Base-by-base conservation (phyloP, 2,113 vertebrate genomes). In the Mirounga angustirostris region DNA sequence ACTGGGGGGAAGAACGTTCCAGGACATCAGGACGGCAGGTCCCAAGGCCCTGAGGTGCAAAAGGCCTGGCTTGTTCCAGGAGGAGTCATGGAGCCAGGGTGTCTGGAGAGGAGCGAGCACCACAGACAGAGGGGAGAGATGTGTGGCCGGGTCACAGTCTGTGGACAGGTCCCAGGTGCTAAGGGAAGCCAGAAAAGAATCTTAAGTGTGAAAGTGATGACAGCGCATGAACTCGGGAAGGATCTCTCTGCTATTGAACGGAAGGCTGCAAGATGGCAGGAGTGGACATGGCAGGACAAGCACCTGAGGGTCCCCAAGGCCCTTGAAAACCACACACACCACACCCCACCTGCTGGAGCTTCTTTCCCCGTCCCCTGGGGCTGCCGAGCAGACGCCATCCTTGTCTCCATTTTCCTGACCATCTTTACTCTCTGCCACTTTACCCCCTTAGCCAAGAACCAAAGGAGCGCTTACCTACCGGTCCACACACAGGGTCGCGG, bases 261-360 rank as follows among this genome's bases (percentile, higher is more conserved):
- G 71, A 24, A 43, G 24, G 18, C 40, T 43, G 22, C 40, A 43
- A 7, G 71, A 43, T 6, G 12, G 6, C 71, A 7, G 12, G 2
- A 43, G 40, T 7, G 16, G n/a, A 9, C 14, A 9, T 1, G 7
- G 65, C 30, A 18, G 33, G n/a, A 19, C 33, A 19, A 16, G 67
- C 7, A 18, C 67, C 3, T 16, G 1, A 16, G 33, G 7, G 33
- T 69, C 67, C 3, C 33, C 33, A 36, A 0, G 16, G 19, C 67
- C n/a, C 67, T 69, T 3, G 7, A 36, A 69, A 69, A 36, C 33
- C 33, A 36, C 33, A 28, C 10, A 63, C 59, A 28, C 24, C 24
- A 5, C 59, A 59, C 58, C 22, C 8, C 2, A 10, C 58, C 63
- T 65, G 63, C 28, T 14, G 5, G 63, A 15, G 28, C 12, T 5